A percentile compares a stretch with the other conserved stretches of the same genome.
Evolutionary conservation across 2,113 vertebrate species (phyloP).

Genomic region (human (Homo sapiens)): DNA sequence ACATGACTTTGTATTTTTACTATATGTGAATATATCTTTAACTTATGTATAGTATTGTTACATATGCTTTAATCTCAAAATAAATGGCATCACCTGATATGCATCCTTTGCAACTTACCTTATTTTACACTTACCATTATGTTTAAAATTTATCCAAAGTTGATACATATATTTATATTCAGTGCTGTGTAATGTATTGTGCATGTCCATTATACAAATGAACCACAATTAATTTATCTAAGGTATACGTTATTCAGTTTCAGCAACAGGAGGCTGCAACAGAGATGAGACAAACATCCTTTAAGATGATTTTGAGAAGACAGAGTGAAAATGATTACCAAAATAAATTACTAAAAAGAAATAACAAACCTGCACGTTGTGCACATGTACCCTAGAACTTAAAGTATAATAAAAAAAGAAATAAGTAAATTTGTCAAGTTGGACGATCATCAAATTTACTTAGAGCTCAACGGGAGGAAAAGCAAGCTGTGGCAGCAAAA

Average conservation of each 20-base stretch:
- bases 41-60: neutral
- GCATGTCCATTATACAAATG: neutral
- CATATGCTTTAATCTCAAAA: neutral
- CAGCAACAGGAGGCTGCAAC: neutral
- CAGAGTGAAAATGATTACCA: neutral
- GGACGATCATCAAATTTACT: neutral
- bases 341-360: neutral
- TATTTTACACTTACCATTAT: neutral
- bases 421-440: neutral
- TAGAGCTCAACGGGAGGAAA: neutral
- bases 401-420: neutral
- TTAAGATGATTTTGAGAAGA: neutral
- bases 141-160: neutral
- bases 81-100: neutral
- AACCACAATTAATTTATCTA: neutral
- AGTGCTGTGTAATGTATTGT: neutral
- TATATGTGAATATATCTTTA: neutral
- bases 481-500: neutral
- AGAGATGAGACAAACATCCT: neutral
- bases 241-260: neutral
- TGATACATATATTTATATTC: neutral
- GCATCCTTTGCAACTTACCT: neutral
- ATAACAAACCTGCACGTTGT: no score
- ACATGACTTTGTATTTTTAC: neutral
- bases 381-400: no score